Evolutionary conservation across 1,140 invertebrate genomes (phyloP), one percentile per base, ranked within the genome.

Genomic region (Drosophila bifasciata): DNA sequence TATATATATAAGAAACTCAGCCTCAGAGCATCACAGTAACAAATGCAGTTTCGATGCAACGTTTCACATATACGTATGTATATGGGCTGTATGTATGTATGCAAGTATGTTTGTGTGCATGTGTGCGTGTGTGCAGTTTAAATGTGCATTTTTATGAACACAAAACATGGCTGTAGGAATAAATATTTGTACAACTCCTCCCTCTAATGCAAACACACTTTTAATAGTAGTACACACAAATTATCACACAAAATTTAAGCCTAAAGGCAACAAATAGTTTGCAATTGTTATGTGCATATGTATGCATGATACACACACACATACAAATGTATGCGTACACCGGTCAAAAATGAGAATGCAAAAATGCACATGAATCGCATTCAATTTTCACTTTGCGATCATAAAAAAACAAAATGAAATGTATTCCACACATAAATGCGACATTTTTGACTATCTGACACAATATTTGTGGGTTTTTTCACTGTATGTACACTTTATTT

Each of bases 281-380:
- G 32, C 16, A 39, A 32, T 17, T 60, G 25, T 13, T 21, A 17
- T 17, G 19, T 16, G 16, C 11, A 21, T 16, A 51, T 39, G 16
- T 48, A 61, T 68, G 50, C 55, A 62, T 62, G 19, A 2, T n/a
- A n/a, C n/a, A n/a, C n/a, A 58, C 61, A 50, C 60, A 62, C 36
- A 41, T 55, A 28, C 13, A 40, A 7, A 41, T 66, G 13, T 40
- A 17, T 44, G 62, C 55, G 51, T 62, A 55, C 57, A 57, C 55
- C 55, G 55, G 55, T 57, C 55, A 57, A 57, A 57, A 57, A 56
- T 17, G 4, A 19, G 17, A 57, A 15, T 25, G 44, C 43, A 43
- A 57, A 36, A 36, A 36, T 36, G 1, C 3, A 13, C 3, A 36
- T 36, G 4, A n/a, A 36, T 19, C 36, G 21, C 21, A 36, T 32